Evolutionary conservation across 2,113 vertebrate species (phyloP), one percentile per base, ranked within the genome.

Genomic region (Pipra filicauda): DNA sequence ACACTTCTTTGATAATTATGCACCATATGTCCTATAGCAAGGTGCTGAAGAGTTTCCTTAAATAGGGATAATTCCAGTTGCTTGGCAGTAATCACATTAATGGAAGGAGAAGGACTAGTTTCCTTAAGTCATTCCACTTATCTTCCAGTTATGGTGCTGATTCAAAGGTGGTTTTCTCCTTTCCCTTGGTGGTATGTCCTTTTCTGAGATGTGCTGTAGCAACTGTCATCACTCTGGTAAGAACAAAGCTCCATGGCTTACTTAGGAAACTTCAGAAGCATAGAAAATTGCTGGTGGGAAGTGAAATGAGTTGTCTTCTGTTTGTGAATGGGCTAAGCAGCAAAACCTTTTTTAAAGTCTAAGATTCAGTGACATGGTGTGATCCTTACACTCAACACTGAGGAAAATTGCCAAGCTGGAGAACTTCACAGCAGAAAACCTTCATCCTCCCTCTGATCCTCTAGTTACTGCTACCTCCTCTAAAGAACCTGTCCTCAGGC

Each of bases 101-200:
- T 35, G 27, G 79, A 71, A 64, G 35, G 26, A 96, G 76, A 20
- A 84, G 31, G 31, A 86, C 23, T 14, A 4, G 12, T 65, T 89
- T 91, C 55, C 66, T 92, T 66, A 69, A 95, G 58, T 76, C 58
- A 85, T 76, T 85, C 35, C 49, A 57, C 49, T 89, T 69, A 58
- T 55, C 71, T 90, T 83, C 62, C 54, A 79, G 57, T 95, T 82
- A 58, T 65, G 49, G 58, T 85, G 59, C 75, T 82, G 62, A 83
- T 73, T 95, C 82, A 85, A 48, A 89, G 64, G 70, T 94, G 52
- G 37, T 94, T 93, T 79, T 94, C 44, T 93, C 58, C 49, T 71
- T 91, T 76, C 15, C 49, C 15, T 3, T 82, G 70, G 54, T 5
- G 1, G 58, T 64, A 93, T 95, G 78, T 85, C 92, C 88, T 93